phyloP scores from a whole-genome alignment of 2,888 invertebrate species.

The Panorpa germanica region DNA sequence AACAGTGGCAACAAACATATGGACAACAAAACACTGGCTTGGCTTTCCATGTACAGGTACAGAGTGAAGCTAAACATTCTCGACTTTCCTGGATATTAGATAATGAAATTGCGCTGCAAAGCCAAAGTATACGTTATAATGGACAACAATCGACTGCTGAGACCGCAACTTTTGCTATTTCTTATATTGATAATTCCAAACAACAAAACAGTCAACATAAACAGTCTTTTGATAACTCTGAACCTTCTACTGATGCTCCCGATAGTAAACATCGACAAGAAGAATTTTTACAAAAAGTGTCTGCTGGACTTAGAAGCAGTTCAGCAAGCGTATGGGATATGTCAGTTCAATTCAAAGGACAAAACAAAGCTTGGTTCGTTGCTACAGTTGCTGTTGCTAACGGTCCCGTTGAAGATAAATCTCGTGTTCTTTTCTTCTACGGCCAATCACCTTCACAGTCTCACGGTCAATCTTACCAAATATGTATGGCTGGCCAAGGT shows the following conservation, averaged over 20 bases:
- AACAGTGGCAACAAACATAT: slow-evolving; percentile 20
- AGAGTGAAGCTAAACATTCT: slow-evolving; percentile 29
- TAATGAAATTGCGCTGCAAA: slow-evolving; percentile 27
- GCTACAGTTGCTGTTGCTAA: slow-evolving; percentile 31
- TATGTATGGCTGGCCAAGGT: slow-evolving; percentile 27
- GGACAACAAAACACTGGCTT: slow-evolving; percentile 31
- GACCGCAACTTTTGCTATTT: slow-evolving; percentile 23
- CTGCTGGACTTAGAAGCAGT: slow-evolving; percentile 32
- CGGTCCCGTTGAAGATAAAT: slow-evolving; percentile 35
- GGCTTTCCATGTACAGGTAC: slow-evolving; percentile 30
- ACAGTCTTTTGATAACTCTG: slow-evolving; percentile 9
- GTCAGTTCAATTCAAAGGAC: slow-evolving; percentile 31
- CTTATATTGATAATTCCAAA: slow-evolving; percentile 20
- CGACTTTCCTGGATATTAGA: slow-evolving; percentile 19
- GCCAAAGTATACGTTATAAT: slow-evolving; percentile 29
- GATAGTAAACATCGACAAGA: slow-evolving; percentile 30
- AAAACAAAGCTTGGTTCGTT: slow-evolving; percentile 28
- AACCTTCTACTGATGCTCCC: slow-evolving; percentile 19
- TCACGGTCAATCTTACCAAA: slow-evolving; percentile 17
- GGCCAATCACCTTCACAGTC: slow-evolving; percentile 11
- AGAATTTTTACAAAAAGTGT: slow-evolving; percentile 31
- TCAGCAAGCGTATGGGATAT: slow-evolving; percentile 31
- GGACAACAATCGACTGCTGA: slow-evolving; percentile 27
- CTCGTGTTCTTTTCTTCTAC: slow-evolving; percentile 30
- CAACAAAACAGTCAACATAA: slow-evolving; percentile 10